phyloP scores from a whole-genome alignment of 1,140 invertebrate genomes.

The Euwallacea fornicatus region DNA sequence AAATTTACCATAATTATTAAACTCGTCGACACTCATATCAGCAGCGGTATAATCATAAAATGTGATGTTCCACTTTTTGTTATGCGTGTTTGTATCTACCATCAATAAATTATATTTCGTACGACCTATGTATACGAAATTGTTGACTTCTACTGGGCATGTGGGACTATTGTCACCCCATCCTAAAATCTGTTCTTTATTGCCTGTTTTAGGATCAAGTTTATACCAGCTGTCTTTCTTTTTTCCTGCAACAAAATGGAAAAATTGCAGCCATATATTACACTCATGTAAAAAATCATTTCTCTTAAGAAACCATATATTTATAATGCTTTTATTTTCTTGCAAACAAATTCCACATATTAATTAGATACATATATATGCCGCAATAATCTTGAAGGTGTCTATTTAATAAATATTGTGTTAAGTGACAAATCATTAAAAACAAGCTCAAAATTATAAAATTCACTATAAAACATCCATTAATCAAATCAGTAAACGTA shows the following conservation, averaged over 20 bases:
- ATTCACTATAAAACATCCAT: too few relatives aligned
- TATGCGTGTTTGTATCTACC: conserved; percentile 80
- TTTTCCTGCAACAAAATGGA: conserved; percentile 60
- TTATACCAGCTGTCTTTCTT: conserved; percentile 96
- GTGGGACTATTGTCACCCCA: conserved; percentile 52
- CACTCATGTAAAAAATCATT: too few relatives aligned
- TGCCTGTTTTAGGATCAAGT: conserved; percentile 86
- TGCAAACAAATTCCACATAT: too few relatives aligned
- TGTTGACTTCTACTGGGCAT: conserved; percentile 64
- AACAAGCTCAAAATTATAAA: too few relatives aligned
- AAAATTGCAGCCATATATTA: too few relatives aligned
- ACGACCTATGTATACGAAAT: conserved; percentile 74
- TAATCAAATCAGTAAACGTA: too few relatives aligned
- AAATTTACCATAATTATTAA: conserved; percentile 78
- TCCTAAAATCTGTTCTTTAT: conserved; percentile 79
- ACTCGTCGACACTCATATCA: conserved; percentile 71
- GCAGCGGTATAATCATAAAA: conserved; percentile 85
- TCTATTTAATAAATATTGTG: too few relatives aligned
- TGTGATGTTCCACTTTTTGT: conserved; percentile 92
- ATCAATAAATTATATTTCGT: conserved; percentile 95
- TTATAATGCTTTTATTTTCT: too few relatives aligned
- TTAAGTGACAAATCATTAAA: too few relatives aligned
- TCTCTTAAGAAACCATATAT: too few relatives aligned
- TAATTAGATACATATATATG: too few relatives aligned
- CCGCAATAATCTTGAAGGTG: too few relatives aligned